Evolutionary conservation across 2,797 vertebrate genomes (phyloP).

Genomic region (Lophotriccus pileatus): DNA sequence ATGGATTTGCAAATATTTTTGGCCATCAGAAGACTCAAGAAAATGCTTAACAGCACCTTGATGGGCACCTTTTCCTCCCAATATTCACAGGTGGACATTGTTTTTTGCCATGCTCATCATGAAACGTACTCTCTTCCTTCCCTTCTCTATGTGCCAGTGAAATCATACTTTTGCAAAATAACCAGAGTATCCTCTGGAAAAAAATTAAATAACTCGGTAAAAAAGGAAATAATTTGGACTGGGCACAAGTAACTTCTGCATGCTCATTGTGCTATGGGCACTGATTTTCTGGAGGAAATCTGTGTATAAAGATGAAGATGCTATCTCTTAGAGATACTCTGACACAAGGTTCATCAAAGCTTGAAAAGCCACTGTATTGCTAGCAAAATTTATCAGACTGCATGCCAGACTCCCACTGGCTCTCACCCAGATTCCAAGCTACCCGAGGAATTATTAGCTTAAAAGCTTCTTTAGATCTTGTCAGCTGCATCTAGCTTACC

Average conservation of each 20-base stretch:
- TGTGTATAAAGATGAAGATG: neutral
- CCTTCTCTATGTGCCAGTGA: neutral
- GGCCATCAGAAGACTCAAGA: neutral
- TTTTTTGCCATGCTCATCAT: accelerated
- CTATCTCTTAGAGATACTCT: neutral
- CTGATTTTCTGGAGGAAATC: neutral
- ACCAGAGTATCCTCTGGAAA: neutral
- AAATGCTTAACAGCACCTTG: neutral
- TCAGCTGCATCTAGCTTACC: neutral
- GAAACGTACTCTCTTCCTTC: accelerated
- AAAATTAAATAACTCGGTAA: neutral
- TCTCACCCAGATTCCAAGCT: conserved; percentile 12
- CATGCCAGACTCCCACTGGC: neutral
- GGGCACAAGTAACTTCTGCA: neutral
- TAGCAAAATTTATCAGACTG: neutral
- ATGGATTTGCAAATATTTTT: conserved; percentile 4
- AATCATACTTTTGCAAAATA: neutral
- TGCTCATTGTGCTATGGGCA: neutral
- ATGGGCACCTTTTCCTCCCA: neutral
- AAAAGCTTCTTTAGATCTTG: conserved; percentile 37
- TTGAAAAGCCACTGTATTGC: neutral
- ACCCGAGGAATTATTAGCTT: conserved; percentile 1
- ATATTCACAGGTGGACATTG: neutral
- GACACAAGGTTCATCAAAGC: neutral
- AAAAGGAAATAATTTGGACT: neutral